These are phyloP conservation scores for Ametastegia equiseti DNA, from an alignment of 2,888 invertebrate species.

Conservation along the genomic window DNA sequence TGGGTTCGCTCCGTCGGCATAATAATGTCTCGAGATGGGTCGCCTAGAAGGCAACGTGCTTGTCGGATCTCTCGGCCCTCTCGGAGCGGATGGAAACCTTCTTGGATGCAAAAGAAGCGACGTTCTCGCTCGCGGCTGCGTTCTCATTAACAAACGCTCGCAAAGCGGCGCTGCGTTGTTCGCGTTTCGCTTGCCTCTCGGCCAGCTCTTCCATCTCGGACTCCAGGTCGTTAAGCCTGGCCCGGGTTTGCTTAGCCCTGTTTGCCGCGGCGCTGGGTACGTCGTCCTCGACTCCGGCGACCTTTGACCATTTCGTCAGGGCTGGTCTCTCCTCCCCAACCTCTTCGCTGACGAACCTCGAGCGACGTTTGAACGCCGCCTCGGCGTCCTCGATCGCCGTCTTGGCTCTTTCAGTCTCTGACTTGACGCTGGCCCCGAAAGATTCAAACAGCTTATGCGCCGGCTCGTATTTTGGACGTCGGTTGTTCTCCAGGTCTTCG, in stretches of 20 bases:
- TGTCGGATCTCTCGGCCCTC: slow-evolving; percentile 67
- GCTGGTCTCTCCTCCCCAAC: slow-evolving; percentile 77
- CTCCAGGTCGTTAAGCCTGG: slow-evolving; percentile 85
- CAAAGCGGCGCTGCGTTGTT: slow-evolving; percentile 84
- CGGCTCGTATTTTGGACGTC: slow-evolving; percentile 78
- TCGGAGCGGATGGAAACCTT: slow-evolving; percentile 66
- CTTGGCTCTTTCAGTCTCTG: slow-evolving; percentile 60
- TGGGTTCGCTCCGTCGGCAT: not conserved
- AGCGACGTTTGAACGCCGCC: slow-evolving; percentile 76
- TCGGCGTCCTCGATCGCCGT: slow-evolving; percentile 78
- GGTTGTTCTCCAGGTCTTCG: slow-evolving; percentile 81
- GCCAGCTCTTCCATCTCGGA: slow-evolving; percentile 86
- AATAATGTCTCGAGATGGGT: not conserved
- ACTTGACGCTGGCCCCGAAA: slow-evolving; percentile 76
- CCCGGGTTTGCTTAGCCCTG: slow-evolving; percentile 82
- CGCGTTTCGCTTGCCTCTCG: slow-evolving; percentile 84
- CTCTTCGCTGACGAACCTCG: slow-evolving; percentile 66
- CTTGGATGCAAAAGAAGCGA: slow-evolving; percentile 62
- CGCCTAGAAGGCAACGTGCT: slow-evolving; percentile 73
- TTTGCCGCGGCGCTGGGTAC: slow-evolving; percentile 79
- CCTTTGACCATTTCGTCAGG: slow-evolving; percentile 83
- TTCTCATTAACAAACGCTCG: slow-evolving; percentile 83
- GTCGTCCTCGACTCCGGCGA: slow-evolving; percentile 73
- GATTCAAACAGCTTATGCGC: slow-evolving; percentile 83
- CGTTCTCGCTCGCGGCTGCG: slow-evolving; percentile 71